Conservation (phyloP, 2,113 vertebrate species). For the Brienomyrus brachyistius region DNA sequence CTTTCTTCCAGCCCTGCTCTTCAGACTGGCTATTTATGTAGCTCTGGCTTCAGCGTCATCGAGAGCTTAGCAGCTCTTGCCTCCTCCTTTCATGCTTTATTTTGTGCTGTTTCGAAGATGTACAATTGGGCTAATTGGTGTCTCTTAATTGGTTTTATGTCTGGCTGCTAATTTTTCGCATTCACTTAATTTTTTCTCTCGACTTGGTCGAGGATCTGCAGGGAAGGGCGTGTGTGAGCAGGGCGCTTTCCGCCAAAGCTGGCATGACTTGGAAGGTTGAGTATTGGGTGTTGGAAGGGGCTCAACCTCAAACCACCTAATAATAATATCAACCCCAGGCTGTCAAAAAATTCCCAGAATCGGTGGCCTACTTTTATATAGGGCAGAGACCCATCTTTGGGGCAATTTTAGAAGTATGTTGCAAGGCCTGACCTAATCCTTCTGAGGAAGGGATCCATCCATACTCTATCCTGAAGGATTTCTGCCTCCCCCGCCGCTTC, state of each 20-base stretch:
- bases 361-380: slow-evolving; percentile 26
- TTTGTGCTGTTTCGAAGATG: background rate
- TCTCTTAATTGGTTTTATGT: background rate
- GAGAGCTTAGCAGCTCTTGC: background rate
- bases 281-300: slow-evolving; percentile 24
- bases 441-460: slow-evolving; percentile 34
- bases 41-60: background rate
- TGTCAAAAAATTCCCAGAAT: slow-evolving; percentile 20
- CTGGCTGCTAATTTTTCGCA: background rate
- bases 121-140: background rate
- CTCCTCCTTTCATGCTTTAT: background rate
- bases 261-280: slow-evolving; percentile 7
- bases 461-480: slow-evolving; percentile 46
- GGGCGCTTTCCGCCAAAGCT: background rate
- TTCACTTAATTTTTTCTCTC: background rate
- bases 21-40: background rate
- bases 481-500: slow-evolving; percentile 40
- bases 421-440: slow-evolving; percentile 40
- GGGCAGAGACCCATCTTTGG: slow-evolving; percentile 36
- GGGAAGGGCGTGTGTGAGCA: background rate
- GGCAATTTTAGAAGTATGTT: slow-evolving; percentile 45
- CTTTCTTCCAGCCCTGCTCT: background rate
- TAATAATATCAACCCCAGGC: slow-evolving; percentile 13
- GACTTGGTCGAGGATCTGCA: background rate
- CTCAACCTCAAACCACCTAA: slow-evolving; percentile 23